Evolutionary conservation across 2,888 invertebrate genomes (phyloP).

Genomic region (Melanostoma scalare): DNA sequence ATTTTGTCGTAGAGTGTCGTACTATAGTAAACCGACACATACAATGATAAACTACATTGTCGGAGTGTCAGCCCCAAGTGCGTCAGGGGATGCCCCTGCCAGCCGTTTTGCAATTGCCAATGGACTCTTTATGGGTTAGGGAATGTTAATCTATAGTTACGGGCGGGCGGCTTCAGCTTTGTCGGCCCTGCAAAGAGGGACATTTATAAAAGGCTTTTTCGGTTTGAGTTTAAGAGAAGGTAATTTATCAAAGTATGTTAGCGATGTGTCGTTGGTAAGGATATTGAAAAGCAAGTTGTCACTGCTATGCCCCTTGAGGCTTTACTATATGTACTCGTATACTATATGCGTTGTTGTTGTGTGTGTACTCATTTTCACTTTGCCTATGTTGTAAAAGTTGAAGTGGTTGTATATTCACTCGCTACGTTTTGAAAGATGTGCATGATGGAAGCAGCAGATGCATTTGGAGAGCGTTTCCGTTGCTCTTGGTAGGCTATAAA

Average conservation of each 20-base stretch:
- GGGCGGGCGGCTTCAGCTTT: conserved; percentile 5
- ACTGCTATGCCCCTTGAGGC: conserved; percentile 60
- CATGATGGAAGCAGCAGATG: conserved; percentile 55
- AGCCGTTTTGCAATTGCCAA: conserved; percentile 67
- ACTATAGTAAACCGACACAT: conserved; percentile 9
- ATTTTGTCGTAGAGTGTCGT: background rate
- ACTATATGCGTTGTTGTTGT: background rate
- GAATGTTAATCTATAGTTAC: conserved; percentile 63
- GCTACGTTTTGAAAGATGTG: conserved; percentile 54
- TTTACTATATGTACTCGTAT: conserved; percentile 13
- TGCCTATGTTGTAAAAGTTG: conserved; percentile 53
- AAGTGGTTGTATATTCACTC: conserved; percentile 57
- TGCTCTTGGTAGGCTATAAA: conserved; percentile 59
- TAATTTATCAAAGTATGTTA: conserved; percentile 71
- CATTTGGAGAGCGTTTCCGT: conserved; percentile 40
- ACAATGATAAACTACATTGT: conserved; percentile 56
- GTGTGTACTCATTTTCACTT: conserved; percentile 45
- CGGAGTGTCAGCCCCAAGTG: conserved; percentile 55
- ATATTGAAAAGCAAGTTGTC: conserved; percentile 72
- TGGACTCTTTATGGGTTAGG: conserved; percentile 62
- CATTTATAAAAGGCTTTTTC: conserved; percentile 63
- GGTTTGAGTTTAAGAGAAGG: conserved; percentile 65
- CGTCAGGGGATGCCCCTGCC: conserved; percentile 42
- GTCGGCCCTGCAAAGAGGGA: conserved; percentile 28
- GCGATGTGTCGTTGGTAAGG: conserved; percentile 64